Conservation (phyloP, 1,140 invertebrate species). For the Triops cancriformis region DNA sequence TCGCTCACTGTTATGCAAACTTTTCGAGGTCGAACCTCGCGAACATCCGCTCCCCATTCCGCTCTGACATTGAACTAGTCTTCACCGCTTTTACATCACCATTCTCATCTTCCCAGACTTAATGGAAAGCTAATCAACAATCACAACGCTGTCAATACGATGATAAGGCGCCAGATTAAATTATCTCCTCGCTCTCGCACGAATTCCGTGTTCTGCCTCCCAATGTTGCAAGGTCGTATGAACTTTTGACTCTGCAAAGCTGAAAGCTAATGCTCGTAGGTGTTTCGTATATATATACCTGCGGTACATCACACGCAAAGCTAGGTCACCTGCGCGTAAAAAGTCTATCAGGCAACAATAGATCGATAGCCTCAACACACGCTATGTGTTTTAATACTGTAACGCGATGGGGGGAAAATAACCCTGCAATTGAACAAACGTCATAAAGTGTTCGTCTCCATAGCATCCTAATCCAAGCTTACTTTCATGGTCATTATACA, state of each 20-base stretch:
- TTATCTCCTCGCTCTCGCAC: too few species aligned
- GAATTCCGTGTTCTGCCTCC: too few species aligned
- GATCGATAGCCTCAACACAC: background rate
- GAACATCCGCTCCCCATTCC: background rate
- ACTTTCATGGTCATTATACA: background rate
- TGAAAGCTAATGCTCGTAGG: background rate
- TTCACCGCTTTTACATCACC: too few species aligned
- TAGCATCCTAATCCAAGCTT: background rate
- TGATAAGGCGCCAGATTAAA: too few species aligned
- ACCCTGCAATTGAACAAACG: background rate
- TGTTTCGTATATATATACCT: background rate
- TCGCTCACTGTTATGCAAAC: background rate
- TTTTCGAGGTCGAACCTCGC: background rate
- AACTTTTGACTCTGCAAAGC: background rate
- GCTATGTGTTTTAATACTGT: background rate
- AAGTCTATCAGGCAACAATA: background rate
- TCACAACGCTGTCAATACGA: too few species aligned
- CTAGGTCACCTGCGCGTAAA: conserved; percentile 4
- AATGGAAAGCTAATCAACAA: too few species aligned
- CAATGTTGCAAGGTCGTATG: background rate
- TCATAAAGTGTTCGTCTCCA: background rate
- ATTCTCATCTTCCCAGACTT: too few species aligned
- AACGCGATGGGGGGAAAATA: background rate
- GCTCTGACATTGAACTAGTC: too few species aligned
- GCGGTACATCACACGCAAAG: background rate